phyloP scores from a whole-genome alignment of 2,797 vertebrate genomes.

The Platalea minor region DNA sequence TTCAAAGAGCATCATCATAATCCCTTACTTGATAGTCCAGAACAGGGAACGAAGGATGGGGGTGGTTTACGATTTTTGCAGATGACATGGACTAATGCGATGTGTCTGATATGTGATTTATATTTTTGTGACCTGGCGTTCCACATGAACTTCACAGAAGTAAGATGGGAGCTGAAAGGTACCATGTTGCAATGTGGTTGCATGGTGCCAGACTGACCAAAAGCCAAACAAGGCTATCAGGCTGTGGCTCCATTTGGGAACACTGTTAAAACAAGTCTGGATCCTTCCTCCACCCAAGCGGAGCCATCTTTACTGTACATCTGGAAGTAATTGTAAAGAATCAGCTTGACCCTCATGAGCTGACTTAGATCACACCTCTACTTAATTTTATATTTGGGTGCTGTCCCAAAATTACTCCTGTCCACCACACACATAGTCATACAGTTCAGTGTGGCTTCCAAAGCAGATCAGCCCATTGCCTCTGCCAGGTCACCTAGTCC shows the following conservation, averaged over 20 bases:
- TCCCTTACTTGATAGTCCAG: not conserved
- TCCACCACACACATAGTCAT: not conserved
- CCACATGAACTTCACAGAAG: not conserved
- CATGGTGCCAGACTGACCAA: not conserved
- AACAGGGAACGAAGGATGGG: not conserved
- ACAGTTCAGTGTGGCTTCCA: not conserved
- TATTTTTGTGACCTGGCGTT: not conserved
- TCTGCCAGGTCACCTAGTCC: not conserved
- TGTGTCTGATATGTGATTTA: not conserved
- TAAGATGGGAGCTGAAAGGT: not conserved
- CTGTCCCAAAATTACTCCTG: not conserved
- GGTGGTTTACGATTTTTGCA: not conserved
- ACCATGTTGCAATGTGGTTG: not conserved
- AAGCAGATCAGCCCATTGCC: not conserved
- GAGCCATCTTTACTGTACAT: not conserved
- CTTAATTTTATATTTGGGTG: slow-evolving; percentile 16
- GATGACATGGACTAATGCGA: not conserved
- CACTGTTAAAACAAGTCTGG: not conserved
- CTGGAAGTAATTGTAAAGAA: slow-evolving; percentile 19
- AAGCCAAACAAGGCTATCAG: not conserved
- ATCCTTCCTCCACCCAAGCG: not conserved
- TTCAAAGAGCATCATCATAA: slow-evolving; percentile 22
- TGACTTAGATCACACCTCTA: slow-evolving; percentile 16
- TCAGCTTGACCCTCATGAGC: not conserved
- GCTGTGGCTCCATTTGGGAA: not conserved